A percentile compares a stretch with the other conserved stretches of the same genome.
Conservation (phyloP, 2,113 vertebrate genomes). For the Notiomystis cincta region DNA sequence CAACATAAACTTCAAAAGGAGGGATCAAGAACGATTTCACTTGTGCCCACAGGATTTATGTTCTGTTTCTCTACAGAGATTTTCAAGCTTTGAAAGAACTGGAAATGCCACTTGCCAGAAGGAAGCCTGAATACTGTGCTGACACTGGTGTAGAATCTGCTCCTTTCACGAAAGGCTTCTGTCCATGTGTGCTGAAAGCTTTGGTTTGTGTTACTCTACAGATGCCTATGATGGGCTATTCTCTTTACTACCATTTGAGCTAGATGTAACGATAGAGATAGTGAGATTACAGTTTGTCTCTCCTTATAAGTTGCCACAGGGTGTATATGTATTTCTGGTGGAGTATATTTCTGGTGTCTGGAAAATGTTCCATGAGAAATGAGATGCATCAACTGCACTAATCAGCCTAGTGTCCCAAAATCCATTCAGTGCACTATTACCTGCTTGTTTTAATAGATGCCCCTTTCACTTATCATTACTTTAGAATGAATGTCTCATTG, state of each 20-base stretch:
- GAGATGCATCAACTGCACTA: background rate
- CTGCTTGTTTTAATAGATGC: background rate
- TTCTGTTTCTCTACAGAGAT: background rate
- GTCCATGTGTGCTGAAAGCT: background rate
- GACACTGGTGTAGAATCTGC: background rate
- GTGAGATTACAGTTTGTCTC: background rate
- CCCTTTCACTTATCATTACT: background rate
- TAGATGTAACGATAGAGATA: background rate
- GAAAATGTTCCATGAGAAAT: background rate
- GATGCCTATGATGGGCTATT: background rate
- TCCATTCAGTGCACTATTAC: background rate
- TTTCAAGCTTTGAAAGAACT: background rate
- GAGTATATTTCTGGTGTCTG: background rate
- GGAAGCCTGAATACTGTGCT: background rate
- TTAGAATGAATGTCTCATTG: background rate
- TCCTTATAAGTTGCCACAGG: background rate
- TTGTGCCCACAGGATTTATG: background rate
- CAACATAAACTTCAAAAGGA: background rate
- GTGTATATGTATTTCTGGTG: background rate
- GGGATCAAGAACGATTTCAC: background rate
- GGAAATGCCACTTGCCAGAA: background rate
- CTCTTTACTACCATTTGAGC: background rate
- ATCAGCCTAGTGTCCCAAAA: background rate
- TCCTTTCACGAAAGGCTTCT: background rate
- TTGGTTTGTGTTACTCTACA: background rate